Base-by-base conservation (phyloP, 2,797 vertebrate species). In the Acrossocheilus wenchowensis region DNA sequence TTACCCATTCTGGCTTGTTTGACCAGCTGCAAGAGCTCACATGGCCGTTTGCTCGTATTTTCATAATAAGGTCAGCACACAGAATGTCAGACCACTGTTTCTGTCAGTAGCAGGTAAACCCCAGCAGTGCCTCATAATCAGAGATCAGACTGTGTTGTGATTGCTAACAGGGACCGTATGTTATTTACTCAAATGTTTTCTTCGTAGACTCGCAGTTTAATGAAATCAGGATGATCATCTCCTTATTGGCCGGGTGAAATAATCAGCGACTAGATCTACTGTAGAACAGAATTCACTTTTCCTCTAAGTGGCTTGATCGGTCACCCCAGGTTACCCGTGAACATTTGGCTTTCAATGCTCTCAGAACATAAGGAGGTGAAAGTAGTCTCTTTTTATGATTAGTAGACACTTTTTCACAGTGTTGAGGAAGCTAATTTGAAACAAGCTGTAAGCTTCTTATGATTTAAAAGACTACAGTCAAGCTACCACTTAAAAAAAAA, bases 1-100 rank as follows among this genome's bases (percentile, higher is more conserved):
- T 84, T 87, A 82, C 60, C 74, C 60, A 52, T 85, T 87, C 82
- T 81, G 52, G 81, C 88, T 85, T 86, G 82, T 80, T 79, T 84
- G 87, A 82, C 73, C 78, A 77, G 54, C 86, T 89, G 71, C 62
- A 72, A 86, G 84, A 60, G 68, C 74, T 88, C 78, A 84, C 54
- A 75, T 80, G 83, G 87, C 73, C 45, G 30, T 82, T 57, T 86
- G 15, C 78, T 41, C 6, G 34, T 39, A 69, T 52, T 19, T 34
- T 50, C 36, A 69, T 77, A 52, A 60, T 64, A 83, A 88, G 66
- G 71, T 75, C 62, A 68, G 72, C 72, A 73, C 57, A 68, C 34
- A 64, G 12, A 45, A 48, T 77, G 78, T 71, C 48, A 72, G 57
- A 54, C 30, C 74, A 15, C 62, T 1, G 15, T 43, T 86, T 64